Evolutionary conservation across 1,140 invertebrate species (phyloP).

Genomic region (Pemphigus obesinymphae): DNA sequence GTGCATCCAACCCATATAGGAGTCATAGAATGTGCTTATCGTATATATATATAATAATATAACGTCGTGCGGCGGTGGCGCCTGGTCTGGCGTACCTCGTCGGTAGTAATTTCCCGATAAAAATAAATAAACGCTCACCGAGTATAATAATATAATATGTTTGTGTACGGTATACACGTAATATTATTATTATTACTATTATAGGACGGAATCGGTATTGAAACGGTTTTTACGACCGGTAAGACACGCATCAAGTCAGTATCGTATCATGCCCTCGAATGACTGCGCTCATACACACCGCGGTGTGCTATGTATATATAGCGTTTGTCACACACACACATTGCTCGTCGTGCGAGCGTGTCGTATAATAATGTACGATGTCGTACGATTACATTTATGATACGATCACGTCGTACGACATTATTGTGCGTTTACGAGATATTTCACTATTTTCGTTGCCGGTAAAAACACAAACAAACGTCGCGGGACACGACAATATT

Average conservation of each 20-base stretch:
- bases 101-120: not conserved
- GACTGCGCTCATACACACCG: too few species aligned
- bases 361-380: too few species aligned
- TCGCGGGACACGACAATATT: not conserved
- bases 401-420: too few species aligned
- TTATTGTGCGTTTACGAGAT: slow-evolving; percentile 13
- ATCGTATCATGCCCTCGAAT: too few species aligned
- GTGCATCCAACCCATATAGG: too few species aligned
- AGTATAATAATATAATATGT: not conserved
- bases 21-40: too few species aligned
- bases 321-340: too few species aligned
- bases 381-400: too few species aligned
- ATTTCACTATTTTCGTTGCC: slow-evolving; percentile 1
- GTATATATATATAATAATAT: too few species aligned
- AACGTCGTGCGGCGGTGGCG: not conserved
- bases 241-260: too few species aligned
- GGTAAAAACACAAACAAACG: not conserved
- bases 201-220: not conserved
- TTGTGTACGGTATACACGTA: not conserved
- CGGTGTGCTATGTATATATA: too few species aligned
- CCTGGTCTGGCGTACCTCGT: not conserved
- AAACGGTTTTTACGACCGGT: not conserved
- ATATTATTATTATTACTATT: not conserved
- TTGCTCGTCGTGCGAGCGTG: not conserved
- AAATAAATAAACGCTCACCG: not conserved